phyloP scores from a whole-genome alignment of 2,113 vertebrate genomes.

The Pipra filicauda region DNA sequence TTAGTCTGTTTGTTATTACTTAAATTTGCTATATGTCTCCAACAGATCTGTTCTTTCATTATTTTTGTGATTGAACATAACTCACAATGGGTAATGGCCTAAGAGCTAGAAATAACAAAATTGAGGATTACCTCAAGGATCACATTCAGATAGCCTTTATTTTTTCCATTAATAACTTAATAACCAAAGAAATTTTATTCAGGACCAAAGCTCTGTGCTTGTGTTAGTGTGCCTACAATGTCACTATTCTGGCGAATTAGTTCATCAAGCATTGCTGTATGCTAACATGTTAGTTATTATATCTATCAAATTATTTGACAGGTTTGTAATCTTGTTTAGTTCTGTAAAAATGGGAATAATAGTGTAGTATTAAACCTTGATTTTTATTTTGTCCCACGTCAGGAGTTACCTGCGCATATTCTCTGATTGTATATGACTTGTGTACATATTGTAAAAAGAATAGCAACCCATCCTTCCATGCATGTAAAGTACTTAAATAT shows the following conservation, averaged over 20 bases:
- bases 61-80: slow-evolving; percentile 15
- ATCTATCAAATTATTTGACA: neutral
- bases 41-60: neutral
- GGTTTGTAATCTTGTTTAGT: neutral
- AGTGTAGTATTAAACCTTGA: neutral
- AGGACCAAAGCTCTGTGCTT: slow-evolving; percentile 5
- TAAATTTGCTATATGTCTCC: neutral
- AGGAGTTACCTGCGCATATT: neutral
- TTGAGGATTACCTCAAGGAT: neutral
- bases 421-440: neutral
- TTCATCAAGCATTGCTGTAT: neutral
- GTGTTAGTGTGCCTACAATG: neutral
- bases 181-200: neutral
- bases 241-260: slow-evolving; percentile 1
- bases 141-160: neutral
- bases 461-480: neutral
- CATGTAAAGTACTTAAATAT: neutral
- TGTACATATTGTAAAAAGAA: neutral
- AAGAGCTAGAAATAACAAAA: slow-evolving; percentile 22
- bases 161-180: slow-evolving; percentile 40
- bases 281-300: neutral
- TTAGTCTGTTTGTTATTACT: slow-evolving; percentile 1
- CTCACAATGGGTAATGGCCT: neutral
- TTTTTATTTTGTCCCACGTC: neutral
- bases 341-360: neutral